phyloP scores from a whole-genome alignment of 2,113 vertebrate species.

The Bos javanicus region DNA sequence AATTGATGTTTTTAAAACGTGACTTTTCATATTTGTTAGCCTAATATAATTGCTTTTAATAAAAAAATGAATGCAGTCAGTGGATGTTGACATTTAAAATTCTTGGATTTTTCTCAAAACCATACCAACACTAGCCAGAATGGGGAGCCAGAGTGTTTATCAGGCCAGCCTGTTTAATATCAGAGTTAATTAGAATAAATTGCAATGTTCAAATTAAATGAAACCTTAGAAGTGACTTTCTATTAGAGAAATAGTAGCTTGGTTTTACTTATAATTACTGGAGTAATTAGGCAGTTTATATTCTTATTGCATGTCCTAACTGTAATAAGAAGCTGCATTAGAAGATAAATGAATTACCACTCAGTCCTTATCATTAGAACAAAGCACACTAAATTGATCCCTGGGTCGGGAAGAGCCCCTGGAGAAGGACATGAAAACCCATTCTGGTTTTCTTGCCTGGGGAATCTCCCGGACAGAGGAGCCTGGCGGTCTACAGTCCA shows the following conservation, averaged over 20 bases:
- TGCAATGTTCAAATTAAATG: background rate
- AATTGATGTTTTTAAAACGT: background rate
- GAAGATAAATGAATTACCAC: background rate
- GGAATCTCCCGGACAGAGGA: background rate
- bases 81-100: constrained; percentile 6
- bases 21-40: background rate
- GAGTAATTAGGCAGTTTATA: background rate
- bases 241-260: background rate
- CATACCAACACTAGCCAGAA: background rate
- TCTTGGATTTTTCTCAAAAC: constrained; percentile 13
- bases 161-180: background rate
- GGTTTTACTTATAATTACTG: background rate
- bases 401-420: background rate
- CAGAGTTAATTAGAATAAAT: background rate
- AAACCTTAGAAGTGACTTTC: background rate
- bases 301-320: background rate
- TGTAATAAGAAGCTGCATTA: background rate
- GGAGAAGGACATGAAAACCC: background rate
- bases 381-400: background rate
- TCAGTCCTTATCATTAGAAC: background rate
- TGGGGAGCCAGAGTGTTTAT: constrained; percentile 28
- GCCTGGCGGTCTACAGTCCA: background rate
- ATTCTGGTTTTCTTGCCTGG: background rate
- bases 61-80: background rate
- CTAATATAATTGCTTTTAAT: background rate